Evolutionary conservation across 2,113 vertebrate species (phyloP), one percentile per base, ranked within the genome.

Genomic region (Struthio camelus): DNA sequence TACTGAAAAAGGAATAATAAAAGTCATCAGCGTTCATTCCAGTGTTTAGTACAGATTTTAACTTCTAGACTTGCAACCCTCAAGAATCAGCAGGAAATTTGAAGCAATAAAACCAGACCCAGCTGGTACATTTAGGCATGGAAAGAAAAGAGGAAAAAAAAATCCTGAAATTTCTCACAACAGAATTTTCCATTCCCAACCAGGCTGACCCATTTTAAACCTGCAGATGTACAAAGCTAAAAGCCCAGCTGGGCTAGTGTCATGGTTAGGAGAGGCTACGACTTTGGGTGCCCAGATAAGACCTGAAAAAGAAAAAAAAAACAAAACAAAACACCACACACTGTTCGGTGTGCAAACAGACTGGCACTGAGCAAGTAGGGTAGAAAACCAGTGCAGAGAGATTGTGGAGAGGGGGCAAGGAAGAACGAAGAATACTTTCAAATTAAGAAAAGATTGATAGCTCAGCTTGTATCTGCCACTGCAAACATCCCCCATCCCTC

Each of bases 371-470:
- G 44, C 4, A 81, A 58, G 56, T 40, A 89, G 38, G 65, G 69
- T 69, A n/a, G 81, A 91, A 95, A 89, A 20, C 67, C 22, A 24
- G 22, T 78, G n/a, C 48, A 32, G n/a, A 78, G 38, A 70, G 6
- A 70, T 19, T 8, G 3, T 3, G 58, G 28, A 80, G 88, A 61
- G 70, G 69, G 6, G 8, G n/a, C 30, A 76, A 54, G 24, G 30
- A 92, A 53, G 50, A 95, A 61, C 14, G 18, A 87, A 80, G 62
- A 94, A 91, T 91, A 77, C 27, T 89, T 93, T 77, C 36, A 80
- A 96, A 87, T 85, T 69, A 89, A 34, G 67, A 50, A 80, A 91
- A 66, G 25, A 85, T 72, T 70, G 7, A 5, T 85, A 62, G 30
- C 36, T 54, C 51, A 96, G 50, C 36, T 80, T 83, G 71, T 90